A percentile compares a stretch with the other conserved stretches of the same genome.
phyloP scores from a whole-genome alignment of 2,113 vertebrate species.

The Hipposideros armiger region DNA sequence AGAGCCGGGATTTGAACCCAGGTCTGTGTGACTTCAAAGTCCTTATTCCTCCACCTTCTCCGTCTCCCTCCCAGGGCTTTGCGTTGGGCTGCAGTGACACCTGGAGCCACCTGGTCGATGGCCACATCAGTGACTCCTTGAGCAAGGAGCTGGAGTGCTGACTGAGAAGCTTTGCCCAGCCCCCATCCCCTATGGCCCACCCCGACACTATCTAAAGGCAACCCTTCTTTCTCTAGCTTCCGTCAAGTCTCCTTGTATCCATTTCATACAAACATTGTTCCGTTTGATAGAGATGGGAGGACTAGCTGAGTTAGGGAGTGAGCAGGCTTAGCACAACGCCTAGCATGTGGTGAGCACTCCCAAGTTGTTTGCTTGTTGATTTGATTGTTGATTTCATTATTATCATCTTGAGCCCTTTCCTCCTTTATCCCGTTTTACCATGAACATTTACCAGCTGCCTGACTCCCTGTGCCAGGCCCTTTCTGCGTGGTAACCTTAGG shows the following conservation, averaged over 20 bases:
- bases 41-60: background rate
- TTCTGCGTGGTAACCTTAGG: background rate
- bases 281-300: background rate
- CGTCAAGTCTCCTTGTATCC: background rate
- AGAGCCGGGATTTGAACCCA: background rate
- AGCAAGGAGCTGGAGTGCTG: background rate
- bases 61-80: background rate
- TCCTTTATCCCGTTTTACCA: background rate
- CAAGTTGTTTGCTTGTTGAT: background rate
- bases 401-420: background rate
- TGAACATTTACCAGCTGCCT: background rate
- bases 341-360: fast-evolving
- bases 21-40: background rate
- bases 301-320: background rate
- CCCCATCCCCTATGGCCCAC: no score
- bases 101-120: background rate
- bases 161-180: background rate
- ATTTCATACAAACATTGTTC: background rate
- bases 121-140: background rate
- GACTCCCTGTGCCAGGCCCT: background rate
- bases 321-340: background rate
- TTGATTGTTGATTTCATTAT: background rate
- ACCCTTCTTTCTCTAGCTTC: background rate
- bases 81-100: background rate
- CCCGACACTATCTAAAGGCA: background rate